Percentiles rank a stretch among this genome's conserved stretches.
phyloP scores from a whole-genome alignment of 2,888 invertebrate species.

The Clostera curtula region DNA sequence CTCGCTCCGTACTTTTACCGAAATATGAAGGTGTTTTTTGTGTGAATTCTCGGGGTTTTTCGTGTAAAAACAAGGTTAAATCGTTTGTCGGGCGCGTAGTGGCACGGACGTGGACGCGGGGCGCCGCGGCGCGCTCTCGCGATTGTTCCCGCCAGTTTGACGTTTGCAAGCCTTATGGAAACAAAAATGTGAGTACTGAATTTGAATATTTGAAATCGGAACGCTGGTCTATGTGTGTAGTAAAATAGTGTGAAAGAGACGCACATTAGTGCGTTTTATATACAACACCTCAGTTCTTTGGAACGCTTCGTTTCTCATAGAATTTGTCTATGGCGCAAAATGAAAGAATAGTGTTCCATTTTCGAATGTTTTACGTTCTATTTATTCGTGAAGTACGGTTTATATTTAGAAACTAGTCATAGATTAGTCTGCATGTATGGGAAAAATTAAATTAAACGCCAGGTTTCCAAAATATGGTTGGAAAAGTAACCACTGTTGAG shows the following conservation, averaged over 20 bases:
- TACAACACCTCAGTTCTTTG: too few species aligned
- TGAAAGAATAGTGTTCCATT: too few species aligned
- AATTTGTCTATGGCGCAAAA: too few species aligned
- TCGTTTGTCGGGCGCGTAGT: conserved; percentile 41
- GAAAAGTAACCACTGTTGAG: too few species aligned
- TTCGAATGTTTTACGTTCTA: too few species aligned
- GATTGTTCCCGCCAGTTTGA: conserved; percentile 44
- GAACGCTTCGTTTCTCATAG: too few species aligned
- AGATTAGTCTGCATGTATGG: too few species aligned
- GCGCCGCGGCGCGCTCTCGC: conserved; percentile 42
- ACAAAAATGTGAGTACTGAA: conserved; percentile 55
- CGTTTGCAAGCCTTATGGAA: conserved; percentile 43
- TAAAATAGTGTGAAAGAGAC: conserved; percentile 15
- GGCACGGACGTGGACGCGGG: conserved; percentile 47
- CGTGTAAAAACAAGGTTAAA: conserved; percentile 49
- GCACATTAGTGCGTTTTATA: conserved; percentile 7
- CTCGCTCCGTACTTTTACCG: conserved; percentile 74
- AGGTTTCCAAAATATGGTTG: too few species aligned
- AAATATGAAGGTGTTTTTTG: conserved; percentile 66
- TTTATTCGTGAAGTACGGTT: too few species aligned
- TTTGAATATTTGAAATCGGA: conserved; percentile 43
- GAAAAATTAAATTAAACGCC: too few species aligned
- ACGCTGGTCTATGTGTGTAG: conserved; percentile 17
- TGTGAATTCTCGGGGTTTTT: conserved; percentile 61
- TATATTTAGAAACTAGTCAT: too few species aligned